Conservation (phyloP, 1,140 invertebrate species). For the Phthorimaea operculella region DNA sequence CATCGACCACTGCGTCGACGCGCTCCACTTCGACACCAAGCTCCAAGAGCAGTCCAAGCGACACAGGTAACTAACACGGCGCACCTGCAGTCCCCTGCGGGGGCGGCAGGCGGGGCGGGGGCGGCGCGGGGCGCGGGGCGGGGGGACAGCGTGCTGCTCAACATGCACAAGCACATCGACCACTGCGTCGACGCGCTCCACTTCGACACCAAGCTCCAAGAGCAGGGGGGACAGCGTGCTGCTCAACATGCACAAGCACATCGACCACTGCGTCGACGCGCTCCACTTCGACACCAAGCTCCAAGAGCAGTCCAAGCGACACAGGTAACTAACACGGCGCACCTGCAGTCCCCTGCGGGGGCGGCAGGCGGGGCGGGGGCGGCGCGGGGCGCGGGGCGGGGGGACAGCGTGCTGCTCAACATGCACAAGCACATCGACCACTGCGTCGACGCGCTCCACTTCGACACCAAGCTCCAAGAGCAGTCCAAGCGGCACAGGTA, state of each 20-base stretch:
- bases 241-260: no score
- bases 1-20: no score
- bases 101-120: not conserved
- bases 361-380: not conserved
- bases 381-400: not conserved
- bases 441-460: conserved; percentile 22
- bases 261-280: no score
- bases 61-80: conserved; percentile 31
- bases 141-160: conserved; percentile 29
- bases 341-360: conserved; percentile 14
- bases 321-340: conserved; percentile 27
- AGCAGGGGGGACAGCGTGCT: no score
- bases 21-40: no score
- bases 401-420: conserved; percentile 34
- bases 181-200: conserved; percentile 26
- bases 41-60: no score
- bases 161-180: conserved; percentile 37
- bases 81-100: conserved; percentile 13
- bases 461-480: not conserved
- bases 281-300: no score
- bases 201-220: not conserved
- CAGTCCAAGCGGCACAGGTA: conserved; percentile 33
- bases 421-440: conserved; percentile 37
- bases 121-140: not conserved
- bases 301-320: no score